Evolutionary conservation across 2,888 invertebrate species (phyloP).

Genomic region (Caenorhabditis sp.): DNA sequence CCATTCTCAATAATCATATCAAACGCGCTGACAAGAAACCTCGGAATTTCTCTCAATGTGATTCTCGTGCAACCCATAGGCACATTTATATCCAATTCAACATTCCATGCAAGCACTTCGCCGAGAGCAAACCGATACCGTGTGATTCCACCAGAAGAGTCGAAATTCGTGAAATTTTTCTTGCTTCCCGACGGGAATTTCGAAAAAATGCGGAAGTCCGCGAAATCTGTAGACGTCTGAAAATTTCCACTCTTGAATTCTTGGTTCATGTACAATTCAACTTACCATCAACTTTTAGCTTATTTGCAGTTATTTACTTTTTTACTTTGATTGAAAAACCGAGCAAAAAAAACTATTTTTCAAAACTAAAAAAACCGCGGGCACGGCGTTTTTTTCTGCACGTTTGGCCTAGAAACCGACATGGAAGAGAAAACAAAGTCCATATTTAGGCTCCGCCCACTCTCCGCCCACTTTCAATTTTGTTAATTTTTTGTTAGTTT

Average conservation of each 20-base stretch:
- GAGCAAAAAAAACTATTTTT: background rate
- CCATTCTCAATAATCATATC: slow-evolving; percentile 41
- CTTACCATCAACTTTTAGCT: background rate
- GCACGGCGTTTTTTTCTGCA: too few relatives aligned
- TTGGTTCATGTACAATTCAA: background rate
- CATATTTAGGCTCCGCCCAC: too few relatives aligned
- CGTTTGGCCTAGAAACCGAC: too few relatives aligned
- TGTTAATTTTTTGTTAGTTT: too few relatives aligned
- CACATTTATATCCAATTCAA: slow-evolving; percentile 31
- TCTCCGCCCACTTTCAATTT: too few relatives aligned
- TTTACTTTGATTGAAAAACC: background rate
- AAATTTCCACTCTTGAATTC: background rate
- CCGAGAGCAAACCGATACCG: slow-evolving; percentile 27
- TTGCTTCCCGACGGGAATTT: slow-evolving; percentile 31
- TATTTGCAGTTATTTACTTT: background rate
- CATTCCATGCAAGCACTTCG: slow-evolving; percentile 30
- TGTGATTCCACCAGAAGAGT: slow-evolving; percentile 14
- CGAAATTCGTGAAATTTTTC: slow-evolving; percentile 22
- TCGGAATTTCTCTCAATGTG: slow-evolving; percentile 29
- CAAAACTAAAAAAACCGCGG: background rate
- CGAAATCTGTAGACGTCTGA: background rate
- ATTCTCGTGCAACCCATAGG: slow-evolving; percentile 37
- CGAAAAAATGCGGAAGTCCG: slow-evolving; percentile 33
- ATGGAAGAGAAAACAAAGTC: too few relatives aligned
- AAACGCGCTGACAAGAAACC: slow-evolving; percentile 58